Base-by-base conservation (phyloP, 2,113 vertebrate genomes). In the Tupaia chinensis region DNA sequence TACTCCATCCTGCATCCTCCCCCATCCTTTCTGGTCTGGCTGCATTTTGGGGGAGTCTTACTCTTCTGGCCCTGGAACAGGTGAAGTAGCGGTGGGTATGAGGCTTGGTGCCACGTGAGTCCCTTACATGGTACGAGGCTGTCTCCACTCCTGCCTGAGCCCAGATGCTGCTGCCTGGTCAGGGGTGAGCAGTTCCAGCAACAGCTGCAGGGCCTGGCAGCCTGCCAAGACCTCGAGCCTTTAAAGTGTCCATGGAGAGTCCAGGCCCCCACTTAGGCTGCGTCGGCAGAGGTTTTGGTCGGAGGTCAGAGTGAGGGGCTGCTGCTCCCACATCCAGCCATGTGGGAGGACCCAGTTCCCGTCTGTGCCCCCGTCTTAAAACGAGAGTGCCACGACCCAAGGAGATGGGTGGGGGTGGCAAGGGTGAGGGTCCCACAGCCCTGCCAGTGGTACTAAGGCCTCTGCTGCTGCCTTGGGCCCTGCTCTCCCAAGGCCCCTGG, bases 111-210 rank as follows among this genome's bases (percentile, higher is more conserved):
- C 19, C 78, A 44, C 17, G 1, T 0, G 4, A 44, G 15, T 11
- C 66, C 4, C 1, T 25, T 11, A 19, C 10, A 10, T 54, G 56
- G 68, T 23, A 3, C 2, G 22, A 29, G 20, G 53, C 77, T 56
- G 54, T 25, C 22, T 15, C 12, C 34, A 66, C 11, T 14, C 56
- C 56, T 63, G 29, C 91, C 23, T 23, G n/a, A 9, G 27, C 11
- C 15, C 34, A 9, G 17, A 15, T 0, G 63, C 76, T 56, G 58
- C 56, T 32, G 6, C 1, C 0, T 7, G 0, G 0, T 78, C 23
- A 10, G 9, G 65, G 10, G 15, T 29, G 58, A 74, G 73, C 1
- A n/a, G 54, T n/a, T 60, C 78, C 29, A 76, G 90, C 22, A 0
- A 27, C 9, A 65, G 73, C n/a, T 4, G 16, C 19, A 69, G 91